Evolutionary conservation across 2,888 invertebrate genomes (phyloP).

Genomic region (Lepidocyrtoides sp.): DNA sequence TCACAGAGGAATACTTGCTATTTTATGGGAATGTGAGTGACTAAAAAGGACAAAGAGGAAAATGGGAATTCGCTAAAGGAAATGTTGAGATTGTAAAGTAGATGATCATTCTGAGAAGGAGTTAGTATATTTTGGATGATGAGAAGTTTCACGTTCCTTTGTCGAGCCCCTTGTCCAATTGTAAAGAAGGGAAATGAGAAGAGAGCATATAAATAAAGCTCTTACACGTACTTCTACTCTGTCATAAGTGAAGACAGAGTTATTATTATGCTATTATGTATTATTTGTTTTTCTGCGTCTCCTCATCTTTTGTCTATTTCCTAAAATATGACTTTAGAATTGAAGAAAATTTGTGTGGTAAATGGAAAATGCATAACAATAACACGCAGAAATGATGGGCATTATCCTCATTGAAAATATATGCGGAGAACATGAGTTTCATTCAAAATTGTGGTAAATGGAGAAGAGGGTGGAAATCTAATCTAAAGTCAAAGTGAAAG

Average conservation of each 20-base stretch:
- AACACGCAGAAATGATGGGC: constrained; percentile 23
- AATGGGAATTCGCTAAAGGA: neutral
- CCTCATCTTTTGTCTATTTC: constrained; percentile 78
- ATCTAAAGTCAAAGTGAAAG: constrained; percentile 22
- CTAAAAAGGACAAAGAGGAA: constrained; percentile 9
- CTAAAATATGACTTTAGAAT: constrained; percentile 69
- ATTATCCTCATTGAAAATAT: constrained; percentile 21
- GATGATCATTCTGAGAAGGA: neutral
- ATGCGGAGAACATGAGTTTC: neutral
- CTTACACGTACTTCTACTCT: neutral
- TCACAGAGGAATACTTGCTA: neutral
- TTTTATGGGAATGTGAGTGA: constrained; percentile 38
- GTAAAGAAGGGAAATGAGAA: neutral
- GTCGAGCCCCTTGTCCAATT: neutral
- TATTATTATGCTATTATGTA: constrained; percentile 23
- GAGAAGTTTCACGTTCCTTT: neutral
- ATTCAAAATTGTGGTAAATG: neutral
- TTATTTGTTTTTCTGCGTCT: constrained; percentile 86
- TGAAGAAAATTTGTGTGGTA: constrained; percentile 44
- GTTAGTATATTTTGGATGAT: neutral
- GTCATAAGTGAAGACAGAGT: neutral
- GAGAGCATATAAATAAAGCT: neutral
- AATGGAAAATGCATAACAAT: constrained; percentile 63
- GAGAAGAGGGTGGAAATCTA: neutral
- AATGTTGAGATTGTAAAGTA: constrained; percentile 18